Percentiles rank a stretch among this genome's conserved stretches.
Evolutionary conservation across 2,113 vertebrate genomes (phyloP).

Genomic region (Pardalotus punctatus): DNA sequence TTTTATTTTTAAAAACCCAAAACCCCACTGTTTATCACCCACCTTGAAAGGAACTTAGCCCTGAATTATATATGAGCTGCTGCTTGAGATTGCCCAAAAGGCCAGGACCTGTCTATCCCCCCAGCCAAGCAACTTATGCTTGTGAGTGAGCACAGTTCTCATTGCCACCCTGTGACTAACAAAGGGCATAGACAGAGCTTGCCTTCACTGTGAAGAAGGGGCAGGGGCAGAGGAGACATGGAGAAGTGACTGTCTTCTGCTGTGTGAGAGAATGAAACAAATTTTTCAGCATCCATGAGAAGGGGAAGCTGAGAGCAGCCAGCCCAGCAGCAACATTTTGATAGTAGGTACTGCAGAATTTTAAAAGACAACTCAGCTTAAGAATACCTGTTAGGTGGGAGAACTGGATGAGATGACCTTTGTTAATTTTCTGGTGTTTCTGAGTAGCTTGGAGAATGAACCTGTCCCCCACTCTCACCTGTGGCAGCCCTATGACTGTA

Average conservation of each 20-base stretch:
- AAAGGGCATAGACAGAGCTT: not conserved
- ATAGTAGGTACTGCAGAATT: not conserved
- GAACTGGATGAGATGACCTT: not conserved
- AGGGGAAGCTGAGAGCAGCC: not conserved
- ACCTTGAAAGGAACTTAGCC: not conserved
- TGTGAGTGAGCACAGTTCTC: not conserved
- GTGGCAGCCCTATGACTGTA: not conserved
- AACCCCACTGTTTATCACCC: not conserved
- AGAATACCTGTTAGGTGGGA: not conserved
- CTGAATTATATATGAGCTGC: not conserved
- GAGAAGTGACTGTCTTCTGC: accelerated
- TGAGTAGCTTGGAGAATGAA: not conserved
- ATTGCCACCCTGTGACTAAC: not conserved
- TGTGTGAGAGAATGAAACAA: not conserved
- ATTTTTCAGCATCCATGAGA: not conserved
- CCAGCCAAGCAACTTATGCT: not conserved
- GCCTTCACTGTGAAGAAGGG: not conserved
- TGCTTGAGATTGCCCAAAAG: not conserved
- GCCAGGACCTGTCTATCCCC: not conserved
- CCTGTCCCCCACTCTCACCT: not conserved
- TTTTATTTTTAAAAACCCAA: not conserved
- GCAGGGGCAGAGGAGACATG: not conserved
- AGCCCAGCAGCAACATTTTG: not conserved
- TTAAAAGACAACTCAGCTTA: not conserved
- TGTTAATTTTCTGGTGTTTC: not conserved